Evolutionary conservation across 2,888 invertebrate genomes (phyloP), one percentile per base, ranked within the genome.

Genomic region (Craniophora ligustri): DNA sequence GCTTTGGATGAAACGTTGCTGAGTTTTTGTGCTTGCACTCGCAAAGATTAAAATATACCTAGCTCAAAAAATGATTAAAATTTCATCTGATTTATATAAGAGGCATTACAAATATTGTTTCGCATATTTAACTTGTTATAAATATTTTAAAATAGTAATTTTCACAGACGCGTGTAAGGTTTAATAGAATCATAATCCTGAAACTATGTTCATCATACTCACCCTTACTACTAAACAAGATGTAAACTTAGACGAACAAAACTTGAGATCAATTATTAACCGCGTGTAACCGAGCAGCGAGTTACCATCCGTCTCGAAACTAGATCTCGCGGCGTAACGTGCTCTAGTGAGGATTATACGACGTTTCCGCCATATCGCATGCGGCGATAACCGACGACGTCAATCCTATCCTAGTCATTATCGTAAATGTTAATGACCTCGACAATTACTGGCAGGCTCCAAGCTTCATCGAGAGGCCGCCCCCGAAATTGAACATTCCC

Each of bases 351-450:
- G 58, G 54, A 62, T 67, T 55, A 74, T 68, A 67, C 69, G 73
- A 78, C 88, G 82, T 84, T 85, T 83, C 77, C 62, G 57, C 61
- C 45, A 86, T 82, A 83, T 85, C 86, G 81, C 75, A 77, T 75
- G 73, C 75, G 81, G 77, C 79, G 84, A 87, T 88, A 87, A 80
- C 81, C 71, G 72, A 76, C 73, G 75, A 73, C 85, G 85, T 91
- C 89, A 90, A 91, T 89, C 89, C 87, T 82, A 84, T 87, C 88
- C 85, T 76, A 81, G 82, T 82, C 86, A 88, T 90, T 91, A 89
- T 89, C 92, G 89, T 92, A 92, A 93, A 92, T 87, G 89, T 90
- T 93, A 92, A 92, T 90, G 91, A 87, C 81, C 78, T 84, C 79
- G 86, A 87, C 91, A 88, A 92, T 92, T 91, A 92, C 89, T 79